Conservation (phyloP, 23 tunicate species). For the Clavelina lepadiformis region DNA sequence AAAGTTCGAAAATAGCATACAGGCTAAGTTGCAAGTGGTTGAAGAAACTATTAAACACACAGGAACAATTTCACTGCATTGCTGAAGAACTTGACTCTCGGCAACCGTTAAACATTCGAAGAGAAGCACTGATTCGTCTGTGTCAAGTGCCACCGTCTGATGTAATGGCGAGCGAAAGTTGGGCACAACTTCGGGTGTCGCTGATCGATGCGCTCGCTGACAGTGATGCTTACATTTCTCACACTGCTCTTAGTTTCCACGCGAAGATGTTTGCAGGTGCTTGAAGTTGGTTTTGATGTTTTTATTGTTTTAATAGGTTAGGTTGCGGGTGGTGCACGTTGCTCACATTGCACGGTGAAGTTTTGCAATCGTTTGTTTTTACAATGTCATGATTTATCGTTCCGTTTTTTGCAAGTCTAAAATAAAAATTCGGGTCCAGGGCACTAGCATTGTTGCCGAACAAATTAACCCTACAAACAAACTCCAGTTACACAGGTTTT, state of each 20-base stretch:
- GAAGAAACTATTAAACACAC: neutral
- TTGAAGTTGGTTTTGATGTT: too few species aligned
- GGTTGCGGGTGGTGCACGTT: too few species aligned
- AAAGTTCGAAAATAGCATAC: neutral
- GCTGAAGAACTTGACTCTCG: constrained; percentile 59
- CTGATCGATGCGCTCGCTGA: constrained; percentile 91
- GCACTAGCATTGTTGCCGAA: too few species aligned
- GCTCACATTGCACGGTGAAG: too few species aligned
- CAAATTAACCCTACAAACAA: too few species aligned
- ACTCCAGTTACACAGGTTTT: too few species aligned
- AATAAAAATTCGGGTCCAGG: too few species aligned
- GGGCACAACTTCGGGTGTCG: constrained; percentile 66
- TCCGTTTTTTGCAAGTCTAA: too few species aligned
- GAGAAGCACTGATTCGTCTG: constrained; percentile 69
- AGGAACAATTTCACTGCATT: constrained; percentile 83
- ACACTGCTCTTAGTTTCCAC: constrained; percentile 75
- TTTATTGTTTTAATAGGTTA: too few species aligned
- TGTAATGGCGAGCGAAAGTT: constrained; percentile 95
- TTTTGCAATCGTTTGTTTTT: too few species aligned
- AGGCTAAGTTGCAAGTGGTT: neutral
- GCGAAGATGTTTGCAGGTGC: constrained; percentile 99
- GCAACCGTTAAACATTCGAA: constrained; percentile 50
- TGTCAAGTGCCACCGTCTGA: constrained; percentile 96
- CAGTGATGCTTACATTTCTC: constrained; percentile 47
- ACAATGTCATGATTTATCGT: too few species aligned